A percentile compares a stretch with the other conserved stretches of the same genome.
phyloP scores from a whole-genome alignment of 2,797 vertebrate species.

The Pipistrellus nathusii region DNA sequence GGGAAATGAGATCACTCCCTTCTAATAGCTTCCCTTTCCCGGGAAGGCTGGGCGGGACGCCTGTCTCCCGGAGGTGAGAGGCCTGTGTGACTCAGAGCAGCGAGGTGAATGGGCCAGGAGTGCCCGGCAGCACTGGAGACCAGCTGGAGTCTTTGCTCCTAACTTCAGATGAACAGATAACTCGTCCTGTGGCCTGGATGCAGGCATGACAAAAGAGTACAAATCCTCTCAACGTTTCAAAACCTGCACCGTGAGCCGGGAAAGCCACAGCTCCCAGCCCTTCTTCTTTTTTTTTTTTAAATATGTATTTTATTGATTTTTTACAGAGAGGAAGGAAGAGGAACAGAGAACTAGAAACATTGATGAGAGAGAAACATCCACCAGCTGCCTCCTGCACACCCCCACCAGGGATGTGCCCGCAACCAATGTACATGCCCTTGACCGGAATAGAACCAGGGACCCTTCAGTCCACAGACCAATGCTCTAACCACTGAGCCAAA shows the following conservation, averaged over 20 bases:
- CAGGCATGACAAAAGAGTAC: not conserved
- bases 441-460: too few relatives aligned
- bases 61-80: not conserved
- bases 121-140: not conserved
- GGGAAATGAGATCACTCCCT: not conserved
- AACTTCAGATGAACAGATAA: not conserved
- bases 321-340: too few relatives aligned
- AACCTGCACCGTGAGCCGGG: not conserved
- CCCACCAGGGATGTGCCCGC: too few relatives aligned
- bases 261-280: not conserved
- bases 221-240: not conserved
- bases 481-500: too few relatives aligned
- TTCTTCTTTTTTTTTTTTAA: not conserved
- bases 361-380: too few relatives aligned
- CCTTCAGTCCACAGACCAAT: too few relatives aligned
- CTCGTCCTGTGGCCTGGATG: not conserved
- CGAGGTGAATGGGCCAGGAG: not conserved
- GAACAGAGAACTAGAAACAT: too few relatives aligned
- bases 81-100: not conserved
- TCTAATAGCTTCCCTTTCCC: not conserved
- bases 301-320: too few relatives aligned
- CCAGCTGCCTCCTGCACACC: too few relatives aligned
- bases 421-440: too few relatives aligned
- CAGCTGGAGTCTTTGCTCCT: not conserved
- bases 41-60: not conserved